Evolutionary conservation across 2,113 vertebrate species (phyloP), one percentile per base, ranked within the genome.

Genomic region (Zosterops lateralis): DNA sequence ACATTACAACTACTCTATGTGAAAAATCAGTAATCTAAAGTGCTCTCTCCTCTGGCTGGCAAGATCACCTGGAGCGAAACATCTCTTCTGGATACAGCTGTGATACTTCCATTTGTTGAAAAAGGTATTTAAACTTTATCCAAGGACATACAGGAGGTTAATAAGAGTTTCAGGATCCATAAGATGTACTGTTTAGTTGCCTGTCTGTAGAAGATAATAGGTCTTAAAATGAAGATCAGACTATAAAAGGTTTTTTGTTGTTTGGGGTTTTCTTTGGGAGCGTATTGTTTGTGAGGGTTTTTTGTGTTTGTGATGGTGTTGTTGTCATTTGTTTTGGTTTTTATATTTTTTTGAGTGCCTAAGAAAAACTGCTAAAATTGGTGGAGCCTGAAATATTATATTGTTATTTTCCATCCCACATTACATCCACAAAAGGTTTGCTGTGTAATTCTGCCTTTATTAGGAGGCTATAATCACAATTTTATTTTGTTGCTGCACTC

Each of bases 251-350:
- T 4, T 21, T 79, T 56, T 48, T 44, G 17, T 31, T 57, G 12
- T 32, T 72, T 29, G 42, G 21, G 15, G 5, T 36, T 68, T 32
- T 34, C 29, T 48, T 31, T 40, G 12, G 16, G 34, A 38, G 15
- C 15, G 8, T 45, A 11, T 11, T 60, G 21, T 11, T 76, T 44
- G 11, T 18, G 26, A 20, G 10, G 1, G 0, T 6, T 19, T 34
- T 31, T 50, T n/a, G 4, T 34, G 42, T 40, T 56, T 34, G 10
- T 31, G 4, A 12, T 28, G 10, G 17, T 36, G 19, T 2, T 60
- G 16, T 1, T 22, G 5, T 31, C 2, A 56, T 28, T 64, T 28
- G 9, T n/a, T 65, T 47, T 0, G 0, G 5, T 12, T 53, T 31
- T 26, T 4, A 0, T n/a, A 20, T 22, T 75, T 42, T 82, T 58